These are phyloP conservation scores for Brachystomella parvula DNA, from an alignment of 1,140 invertebrate genomes.

Conservation along the genomic window DNA sequence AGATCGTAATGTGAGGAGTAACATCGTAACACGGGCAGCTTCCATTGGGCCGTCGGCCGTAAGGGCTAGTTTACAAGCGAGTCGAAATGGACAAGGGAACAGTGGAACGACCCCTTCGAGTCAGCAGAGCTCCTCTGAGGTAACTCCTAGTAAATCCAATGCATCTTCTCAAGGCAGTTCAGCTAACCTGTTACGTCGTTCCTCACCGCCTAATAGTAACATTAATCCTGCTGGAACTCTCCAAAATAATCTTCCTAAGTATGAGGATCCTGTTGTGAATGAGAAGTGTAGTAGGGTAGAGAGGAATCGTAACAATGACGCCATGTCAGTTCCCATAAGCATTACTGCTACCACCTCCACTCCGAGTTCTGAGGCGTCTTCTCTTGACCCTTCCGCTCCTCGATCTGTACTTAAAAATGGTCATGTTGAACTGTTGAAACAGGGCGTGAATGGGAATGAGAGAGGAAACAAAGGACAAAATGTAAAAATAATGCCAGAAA, in stretches of 20 bases:
- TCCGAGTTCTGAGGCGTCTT: conserved; percentile 23
- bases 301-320: not conserved
- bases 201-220: not conserved
- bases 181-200: not conserved
- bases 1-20: not conserved
- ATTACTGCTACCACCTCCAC: conserved; percentile 18
- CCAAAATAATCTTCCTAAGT: not conserved
- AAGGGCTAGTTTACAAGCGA: not conserved
- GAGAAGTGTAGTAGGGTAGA: not conserved
- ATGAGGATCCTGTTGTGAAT: not conserved
- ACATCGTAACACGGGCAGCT: not conserved
- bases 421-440: conserved; percentile 11
- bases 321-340: conserved; percentile 8
- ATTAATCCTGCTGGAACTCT: not conserved
- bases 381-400: conserved; percentile 19
- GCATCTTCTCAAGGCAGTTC: not conserved
- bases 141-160: conserved; percentile 5
- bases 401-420: conserved; percentile 9
- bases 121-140: conserved; percentile 7
- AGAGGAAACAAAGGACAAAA: not conserved
- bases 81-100: conserved; percentile 3
- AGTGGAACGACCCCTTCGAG: not conserved
- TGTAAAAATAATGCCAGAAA: conserved; percentile 12
- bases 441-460: conserved; percentile 27
- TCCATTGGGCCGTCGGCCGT: not conserved